Base-by-base conservation (phyloP, 2,113 vertebrate genomes). In the Corythornis vintsioides region DNA sequence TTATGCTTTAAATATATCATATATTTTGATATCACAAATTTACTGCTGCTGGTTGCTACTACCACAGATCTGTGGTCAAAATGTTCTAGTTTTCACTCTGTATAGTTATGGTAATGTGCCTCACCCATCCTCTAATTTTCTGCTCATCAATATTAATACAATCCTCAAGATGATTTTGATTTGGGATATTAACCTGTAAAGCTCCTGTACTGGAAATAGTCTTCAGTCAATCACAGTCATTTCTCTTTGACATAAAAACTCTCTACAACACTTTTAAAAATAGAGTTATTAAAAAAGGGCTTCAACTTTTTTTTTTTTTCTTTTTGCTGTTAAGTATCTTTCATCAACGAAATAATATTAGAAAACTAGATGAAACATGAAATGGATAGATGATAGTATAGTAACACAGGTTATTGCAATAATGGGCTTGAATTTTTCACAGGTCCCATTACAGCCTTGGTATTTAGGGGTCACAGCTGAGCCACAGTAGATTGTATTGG, bases 301-400 rank as follows among this genome's bases (percentile, higher is more conserved):
- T 50, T 38, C 13, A 56, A 25, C 10, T 14, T 48, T 79, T 50
- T 33, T n/a, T 86, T 55, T 33, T 83, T 63, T 35, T 31, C 83
- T 55, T 33, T 83, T 63, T 35, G 11, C 16, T 33, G 20, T 66
- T 89, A 90, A 89, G 15, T 7, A 38, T 57, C 29, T 89, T 69
- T 78, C 48, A 75, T 14, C 16, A 77, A 86, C 55, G 10, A 88
- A 96, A 59, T 38, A 47, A 45, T 72, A 85, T 52, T 78, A 76
- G 48, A 93, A 91, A 93, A 76, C 28, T 10, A 61, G 66, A 92
- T 66, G 33, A 80, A 86, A 89, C 20, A 76, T 38, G 33, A 88
- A 94, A 89, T 64, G 50, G 31, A 48, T 79, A 75, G 60, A 64
- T 63, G 38, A 21, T 74, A 80, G 56, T 88, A 77, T n/a, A 87